Evolutionary conservation across 37 sponge, comb jelly and placozoan species (phyloP).

Genomic region (Crambe crambe): DNA sequence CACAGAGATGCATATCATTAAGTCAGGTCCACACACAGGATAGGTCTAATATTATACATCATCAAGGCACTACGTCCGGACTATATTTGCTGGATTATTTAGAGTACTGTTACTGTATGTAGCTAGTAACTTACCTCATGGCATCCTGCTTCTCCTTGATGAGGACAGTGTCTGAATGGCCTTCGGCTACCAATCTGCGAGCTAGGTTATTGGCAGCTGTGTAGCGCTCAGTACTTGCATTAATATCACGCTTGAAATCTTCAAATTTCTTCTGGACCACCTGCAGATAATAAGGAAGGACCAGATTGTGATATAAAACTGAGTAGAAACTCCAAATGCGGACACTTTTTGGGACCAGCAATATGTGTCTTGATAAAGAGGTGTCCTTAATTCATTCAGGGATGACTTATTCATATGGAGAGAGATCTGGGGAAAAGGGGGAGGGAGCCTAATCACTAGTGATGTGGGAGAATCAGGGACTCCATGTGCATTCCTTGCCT

Average conservation of each 20-base stretch:
- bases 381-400: background rate
- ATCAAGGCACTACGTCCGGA: no score
- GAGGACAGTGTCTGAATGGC: constrained; percentile 90
- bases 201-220: constrained; percentile 79
- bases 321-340: no score
- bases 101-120: no score
- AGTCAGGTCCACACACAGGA: no score
- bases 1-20: no score
- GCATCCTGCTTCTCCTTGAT: constrained; percentile 90
- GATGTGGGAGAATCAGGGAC: no score
- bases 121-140: constrained; percentile 61
- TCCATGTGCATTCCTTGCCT: no score
- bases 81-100: no score
- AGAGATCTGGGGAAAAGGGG: no score
- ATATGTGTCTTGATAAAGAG: background rate
- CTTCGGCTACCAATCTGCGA: constrained; percentile 86
- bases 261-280: constrained; percentile 93
- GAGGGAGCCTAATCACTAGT: no score
- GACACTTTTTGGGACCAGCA: background rate
- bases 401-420: background rate
- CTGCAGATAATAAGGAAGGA: constrained; percentile 12
- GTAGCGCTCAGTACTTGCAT: constrained; percentile 76
- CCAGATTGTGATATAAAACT: no score
- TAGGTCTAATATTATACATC: no score
- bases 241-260: constrained; percentile 75